Percentiles rank a stretch among this genome's conserved stretches.
phyloP scores from a whole-genome alignment of 2,113 vertebrate genomes.

The Pygoscelis adeliae region DNA sequence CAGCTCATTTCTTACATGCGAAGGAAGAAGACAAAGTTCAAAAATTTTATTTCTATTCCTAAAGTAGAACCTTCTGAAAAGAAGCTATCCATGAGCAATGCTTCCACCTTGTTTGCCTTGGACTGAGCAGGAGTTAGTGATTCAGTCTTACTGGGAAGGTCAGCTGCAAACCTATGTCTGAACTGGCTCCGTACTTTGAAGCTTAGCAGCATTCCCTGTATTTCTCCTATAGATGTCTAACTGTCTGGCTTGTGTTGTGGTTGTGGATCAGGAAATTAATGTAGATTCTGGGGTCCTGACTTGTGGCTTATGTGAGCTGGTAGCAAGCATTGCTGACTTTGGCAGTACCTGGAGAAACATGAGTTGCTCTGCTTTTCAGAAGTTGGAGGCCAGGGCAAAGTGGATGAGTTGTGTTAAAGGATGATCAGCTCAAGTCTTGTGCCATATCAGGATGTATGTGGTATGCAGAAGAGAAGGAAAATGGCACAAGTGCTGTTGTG shows the following conservation, averaged over 20 bases:
- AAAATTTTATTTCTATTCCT: background rate
- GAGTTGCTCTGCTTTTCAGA: background rate
- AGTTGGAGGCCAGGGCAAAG: background rate
- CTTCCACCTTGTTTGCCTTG: background rate
- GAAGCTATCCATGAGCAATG: background rate
- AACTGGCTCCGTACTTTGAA: background rate
- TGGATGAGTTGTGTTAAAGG: background rate
- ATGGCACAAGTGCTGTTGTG: background rate
- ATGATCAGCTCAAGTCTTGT: background rate
- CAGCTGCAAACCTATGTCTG: background rate
- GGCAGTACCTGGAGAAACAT: background rate
- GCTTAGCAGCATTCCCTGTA: background rate
- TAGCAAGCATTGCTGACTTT: background rate
- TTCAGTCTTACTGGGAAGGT: background rate
- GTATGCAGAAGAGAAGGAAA: background rate
- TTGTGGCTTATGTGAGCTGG: background rate
- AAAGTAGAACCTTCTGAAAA: background rate
- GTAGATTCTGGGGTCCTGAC: background rate
- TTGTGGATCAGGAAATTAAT: background rate
- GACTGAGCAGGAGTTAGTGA: background rate
- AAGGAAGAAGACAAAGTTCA: background rate
- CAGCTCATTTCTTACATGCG: background rate
- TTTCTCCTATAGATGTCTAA: background rate
- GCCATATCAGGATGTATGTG: rapidly evolving
- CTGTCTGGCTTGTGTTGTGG: background rate